These are phyloP conservation scores for Trichonephila clavata DNA, from an alignment of 1,140 invertebrate species.

Conservation along the genomic window DNA sequence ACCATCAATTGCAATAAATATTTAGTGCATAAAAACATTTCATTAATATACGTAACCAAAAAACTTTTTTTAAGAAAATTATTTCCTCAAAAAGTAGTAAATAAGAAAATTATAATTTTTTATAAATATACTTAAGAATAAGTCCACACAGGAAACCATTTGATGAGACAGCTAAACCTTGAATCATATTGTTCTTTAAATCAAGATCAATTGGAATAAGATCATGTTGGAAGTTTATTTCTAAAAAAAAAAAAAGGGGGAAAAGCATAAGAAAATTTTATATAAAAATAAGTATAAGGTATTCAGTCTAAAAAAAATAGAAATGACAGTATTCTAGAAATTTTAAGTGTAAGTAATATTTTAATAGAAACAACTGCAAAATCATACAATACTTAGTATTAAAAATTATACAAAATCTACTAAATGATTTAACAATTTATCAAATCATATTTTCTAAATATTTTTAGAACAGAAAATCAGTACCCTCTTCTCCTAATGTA, in stretches of 20 bases:
- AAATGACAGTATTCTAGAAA: no score
- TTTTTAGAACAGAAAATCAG: background rate
- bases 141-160: slow-evolving; percentile 62
- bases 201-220: slow-evolving; percentile 62
- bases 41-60: no score
- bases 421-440: no score
- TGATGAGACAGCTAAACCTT: slow-evolving; percentile 63
- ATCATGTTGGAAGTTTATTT: slow-evolving; percentile 72
- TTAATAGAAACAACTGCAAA: no score
- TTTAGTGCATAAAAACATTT: no score
- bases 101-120: background rate
- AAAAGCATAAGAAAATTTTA: background rate
- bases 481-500: slow-evolving; percentile 64
- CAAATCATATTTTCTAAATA: background rate
- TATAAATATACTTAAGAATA: slow-evolving; percentile 46
- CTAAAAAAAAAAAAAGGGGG: slow-evolving; percentile 8
- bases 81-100: no score
- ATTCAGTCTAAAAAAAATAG: no score
- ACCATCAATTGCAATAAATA: no score
- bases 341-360: no score
- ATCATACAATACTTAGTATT: no score
- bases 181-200: slow-evolving; percentile 53
- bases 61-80: no score
- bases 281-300: background rate
- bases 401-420: no score